These are phyloP conservation scores for Andrena bucephala DNA, from an alignment of 2,888 invertebrate genomes.

Conservation along the genomic window DNA sequence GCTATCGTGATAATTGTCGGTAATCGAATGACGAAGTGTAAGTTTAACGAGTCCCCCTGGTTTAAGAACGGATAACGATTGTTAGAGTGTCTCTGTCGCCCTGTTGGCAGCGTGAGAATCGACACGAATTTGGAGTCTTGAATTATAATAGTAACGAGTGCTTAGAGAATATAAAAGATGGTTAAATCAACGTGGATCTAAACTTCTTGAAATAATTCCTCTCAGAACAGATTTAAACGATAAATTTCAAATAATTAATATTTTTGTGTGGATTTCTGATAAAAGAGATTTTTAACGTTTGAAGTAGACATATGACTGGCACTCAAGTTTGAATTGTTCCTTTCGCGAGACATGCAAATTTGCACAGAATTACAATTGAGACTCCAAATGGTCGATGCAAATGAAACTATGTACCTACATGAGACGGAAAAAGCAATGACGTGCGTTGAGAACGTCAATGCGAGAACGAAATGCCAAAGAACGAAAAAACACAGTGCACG, in stretches of 20 bases:
- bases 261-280: background rate
- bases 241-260: no score
- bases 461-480: background rate
- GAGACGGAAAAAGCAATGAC: conserved; percentile 18
- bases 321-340: background rate
- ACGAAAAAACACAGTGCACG: background rate
- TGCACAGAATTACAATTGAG: background rate
- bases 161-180: background rate
- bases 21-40: conserved; percentile 35
- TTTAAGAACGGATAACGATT: background rate
- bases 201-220: no score
- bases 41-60: conserved; percentile 9
- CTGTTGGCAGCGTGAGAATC: conserved; percentile 23
- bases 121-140: conserved; percentile 10
- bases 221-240: no score
- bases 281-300: background rate
- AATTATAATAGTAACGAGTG: background rate
- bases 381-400: conserved; percentile 27
- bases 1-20: conserved; percentile 41
- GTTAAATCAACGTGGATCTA: background rate
- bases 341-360: background rate
- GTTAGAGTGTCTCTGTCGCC: conserved; percentile 10
- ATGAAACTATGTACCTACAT: background rate
- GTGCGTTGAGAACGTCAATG: background rate
- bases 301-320: background rate